Evolutionary conservation across 2,888 invertebrate genomes (phyloP), one percentile per base, ranked within the genome.

Genomic region (Athripsodes cinereus): DNA sequence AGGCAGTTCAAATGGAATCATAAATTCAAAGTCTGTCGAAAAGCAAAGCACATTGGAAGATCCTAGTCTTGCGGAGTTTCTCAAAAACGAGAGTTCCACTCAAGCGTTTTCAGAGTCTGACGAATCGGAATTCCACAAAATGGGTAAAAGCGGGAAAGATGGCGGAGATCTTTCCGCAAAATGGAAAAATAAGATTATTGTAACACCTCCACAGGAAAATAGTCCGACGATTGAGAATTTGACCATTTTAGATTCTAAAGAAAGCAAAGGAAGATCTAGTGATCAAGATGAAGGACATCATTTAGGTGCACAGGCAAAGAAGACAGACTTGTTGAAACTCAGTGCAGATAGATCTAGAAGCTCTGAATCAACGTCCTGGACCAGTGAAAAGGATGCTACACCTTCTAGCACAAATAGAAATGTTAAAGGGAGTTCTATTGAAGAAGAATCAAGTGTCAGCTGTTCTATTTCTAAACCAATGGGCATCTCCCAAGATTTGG

Each of bases 291-390:
- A 66, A 34, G 71, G 71, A 47, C 74, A 69, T 66, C 65, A 68
- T 52, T 26, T 60, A 40, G 73, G 77, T 19, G 76, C 81, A 0
- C 80, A 78, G 64, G 76, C 74, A 2, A 77, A 75, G 66, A 75
- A 80, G 55, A 75, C 75, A 61, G 83, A 83, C 66, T 68, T 84
- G 49, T 71, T 85, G 2, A 86, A 87, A 67, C 71, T 86, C 21
- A 87, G 86, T 64, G 83, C 87, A 1, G 89, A 89, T 69, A 84
- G 88, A 60, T 90, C 90, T 1, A 79, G 85, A 64, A 90, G 90
- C 66, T 90, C 89, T 1, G 90, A 90, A 67, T 87, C 87, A 0
- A 85, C 83, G 31, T 90, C 90, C 0, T 90, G 88, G 87, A 89
- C 89, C 0, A 87, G 87, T 66, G 87, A 87, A 69, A 86, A 86